Base-by-base conservation (phyloP, 2,113 vertebrate genomes). In the Crotalus viridis region DNA sequence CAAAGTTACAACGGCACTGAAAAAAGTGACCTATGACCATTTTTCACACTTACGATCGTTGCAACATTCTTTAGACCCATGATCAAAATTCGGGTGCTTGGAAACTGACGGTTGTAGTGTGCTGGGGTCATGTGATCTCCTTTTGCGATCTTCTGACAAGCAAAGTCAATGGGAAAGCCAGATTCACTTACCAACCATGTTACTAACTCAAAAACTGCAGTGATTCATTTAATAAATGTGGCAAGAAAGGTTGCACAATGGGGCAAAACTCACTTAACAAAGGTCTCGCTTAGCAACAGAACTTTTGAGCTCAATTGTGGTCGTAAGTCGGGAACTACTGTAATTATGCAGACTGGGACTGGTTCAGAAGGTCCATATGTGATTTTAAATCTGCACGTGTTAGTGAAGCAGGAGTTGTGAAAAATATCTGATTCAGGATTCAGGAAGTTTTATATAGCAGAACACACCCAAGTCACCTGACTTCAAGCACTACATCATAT, bases 361-460 rank as follows among this genome's bases (percentile, higher is more conserved):
- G 26, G 10, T 28, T 19, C 91, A 52, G 10, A 5, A 24, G 28
- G 19, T 13, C 15, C 21, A 33, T 51, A 17, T 13, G 8, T 24
- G 64, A 43, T 88, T 52, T 24, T 15, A 64, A 7, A 26, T n/a
- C 24, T 33, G 13, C n/a, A 52, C 10, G 19, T 64, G n/a, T 69
- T 74, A 74, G n/a, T 81, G 74, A 43, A 81, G 74, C 17, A 81
- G 17, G 74, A 90, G 88, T 46, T n/a, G 59, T 69, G 54, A 92
- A 57, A 69, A 95, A 91, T 33, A 93, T 54, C 93, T 88, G 94
- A 91, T 89, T 94, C 28, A 94, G 89, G 89, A 91, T 93, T 59
- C 90, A 28, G n/a, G 87, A 93, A 95, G 91, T 52, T 33, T 54
- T 89, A 33, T 28, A 95, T 89, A 33, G 64, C 12, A 48, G 7